A percentile compares a stretch with the other conserved stretches of the same genome.
These are phyloP conservation scores for Syritta pipiens DNA, from an alignment of 2,888 invertebrate genomes.

Conservation along the genomic window DNA sequence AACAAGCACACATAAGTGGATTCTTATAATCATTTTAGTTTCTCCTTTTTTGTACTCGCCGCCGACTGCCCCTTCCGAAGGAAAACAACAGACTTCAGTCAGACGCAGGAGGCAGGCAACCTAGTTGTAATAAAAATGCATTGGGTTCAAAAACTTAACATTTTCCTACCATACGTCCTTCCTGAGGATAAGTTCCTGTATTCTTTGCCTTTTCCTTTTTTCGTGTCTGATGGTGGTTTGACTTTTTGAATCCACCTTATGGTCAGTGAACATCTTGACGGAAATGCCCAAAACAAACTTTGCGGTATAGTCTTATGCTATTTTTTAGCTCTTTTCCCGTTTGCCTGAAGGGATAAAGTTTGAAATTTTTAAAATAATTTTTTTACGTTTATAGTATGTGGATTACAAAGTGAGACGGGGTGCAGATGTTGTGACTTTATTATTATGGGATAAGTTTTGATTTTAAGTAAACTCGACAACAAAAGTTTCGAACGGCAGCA, in stretches of 20 bases:
- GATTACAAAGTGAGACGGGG: slow-evolving; percentile 55
- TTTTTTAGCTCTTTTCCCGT: slow-evolving; percentile 20
- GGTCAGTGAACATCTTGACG: slow-evolving; percentile 66
- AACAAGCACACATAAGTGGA: slow-evolving; percentile 59
- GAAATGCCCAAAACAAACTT: slow-evolving; percentile 67
- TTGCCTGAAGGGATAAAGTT: slow-evolving; percentile 44
- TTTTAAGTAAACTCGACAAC: slow-evolving; percentile 59
- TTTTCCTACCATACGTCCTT: slow-evolving; percentile 51
- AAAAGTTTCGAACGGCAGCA: slow-evolving; percentile 47
- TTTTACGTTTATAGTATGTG: slow-evolving; percentile 42
- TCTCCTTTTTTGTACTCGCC: neutral
- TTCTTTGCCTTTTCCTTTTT: neutral
- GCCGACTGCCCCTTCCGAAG: neutral
- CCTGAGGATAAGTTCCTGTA: slow-evolving; percentile 41
- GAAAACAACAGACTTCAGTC: slow-evolving; percentile 15
- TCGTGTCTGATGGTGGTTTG: slow-evolving; percentile 38
- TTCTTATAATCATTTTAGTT: slow-evolving; percentile 61
- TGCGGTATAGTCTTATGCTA: slow-evolving; percentile 29
- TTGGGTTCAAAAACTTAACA: slow-evolving; percentile 55
- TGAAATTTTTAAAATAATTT: slow-evolving; percentile 33
- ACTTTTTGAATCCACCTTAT: slow-evolving; percentile 62
- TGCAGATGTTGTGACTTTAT: slow-evolving; percentile 57
- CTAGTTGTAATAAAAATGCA: slow-evolving; percentile 60
- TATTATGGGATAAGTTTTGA: slow-evolving; percentile 67
- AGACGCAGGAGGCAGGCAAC: neutral